A percentile compares a stretch with the other conserved stretches of the same genome.
Conservation (phyloP, 2,888 invertebrate genomes). For the Ectropis crepuscularia region DNA sequence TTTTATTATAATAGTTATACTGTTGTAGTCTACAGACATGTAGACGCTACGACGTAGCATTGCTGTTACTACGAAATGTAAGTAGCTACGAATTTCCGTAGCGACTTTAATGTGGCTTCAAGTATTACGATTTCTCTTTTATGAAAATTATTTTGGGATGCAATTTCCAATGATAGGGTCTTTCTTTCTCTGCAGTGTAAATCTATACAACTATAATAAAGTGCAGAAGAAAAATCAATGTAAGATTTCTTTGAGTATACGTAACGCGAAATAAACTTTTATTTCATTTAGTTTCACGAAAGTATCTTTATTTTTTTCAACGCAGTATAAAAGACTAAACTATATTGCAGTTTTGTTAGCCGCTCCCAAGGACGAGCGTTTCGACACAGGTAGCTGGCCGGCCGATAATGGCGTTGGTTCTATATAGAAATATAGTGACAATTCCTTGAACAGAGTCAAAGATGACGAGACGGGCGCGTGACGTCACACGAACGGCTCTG, state of each 20-base stretch:
- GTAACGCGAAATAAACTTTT: constrained; percentile 24
- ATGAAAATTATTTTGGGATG: constrained; percentile 36
- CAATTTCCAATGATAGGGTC: constrained; percentile 28
- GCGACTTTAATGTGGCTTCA: constrained; percentile 45
- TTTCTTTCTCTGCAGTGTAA: constrained; percentile 25
- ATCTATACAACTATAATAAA: constrained; percentile 26
- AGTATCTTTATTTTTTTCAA: constrained; percentile 28
- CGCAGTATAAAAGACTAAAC: constrained; percentile 15
- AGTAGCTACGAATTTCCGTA: constrained; percentile 50
- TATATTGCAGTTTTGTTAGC: constrained; percentile 10
- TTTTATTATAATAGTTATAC: too few species aligned
- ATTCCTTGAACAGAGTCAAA: constrained; percentile 79
- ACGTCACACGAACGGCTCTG: constrained; percentile 82
- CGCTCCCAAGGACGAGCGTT: constrained; percentile 32
- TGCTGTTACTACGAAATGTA: too few species aligned
- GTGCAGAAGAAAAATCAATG: constrained; percentile 33
- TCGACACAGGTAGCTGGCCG: constrained; percentile 34
- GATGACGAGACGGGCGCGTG: constrained; percentile 82
- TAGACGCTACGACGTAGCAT: constrained; percentile 45
- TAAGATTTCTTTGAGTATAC: constrained; percentile 34
- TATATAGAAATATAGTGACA: constrained; percentile 75
- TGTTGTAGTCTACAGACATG: too few species aligned
- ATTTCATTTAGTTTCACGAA: constrained; percentile 31
- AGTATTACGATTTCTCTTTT: constrained; percentile 40
- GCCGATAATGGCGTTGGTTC: constrained; percentile 49